Evolutionary conservation across 2,113 vertebrate species (phyloP).

Genomic region (Paramormyrops kingsleyae): DNA sequence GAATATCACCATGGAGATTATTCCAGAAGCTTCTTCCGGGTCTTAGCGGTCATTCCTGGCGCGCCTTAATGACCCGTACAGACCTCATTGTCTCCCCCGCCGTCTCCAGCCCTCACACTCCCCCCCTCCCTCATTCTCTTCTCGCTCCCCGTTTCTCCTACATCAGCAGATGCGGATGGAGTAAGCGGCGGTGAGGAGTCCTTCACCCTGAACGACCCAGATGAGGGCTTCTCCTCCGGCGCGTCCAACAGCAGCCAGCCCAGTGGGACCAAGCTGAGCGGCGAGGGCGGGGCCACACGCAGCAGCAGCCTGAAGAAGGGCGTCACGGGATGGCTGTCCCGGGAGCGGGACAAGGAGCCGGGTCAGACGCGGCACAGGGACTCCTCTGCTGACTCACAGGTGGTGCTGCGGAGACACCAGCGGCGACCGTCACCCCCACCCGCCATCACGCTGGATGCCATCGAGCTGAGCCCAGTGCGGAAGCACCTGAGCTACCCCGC

Average conservation of each 20-base stretch:
- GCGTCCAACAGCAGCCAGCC: conserved; percentile 95
- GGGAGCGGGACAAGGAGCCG: conserved; percentile 35
- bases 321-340: conserved; percentile 68
- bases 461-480: conserved; percentile 83
- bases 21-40: not conserved
- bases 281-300: conserved; percentile 40
- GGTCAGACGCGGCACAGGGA: conserved; percentile 45
- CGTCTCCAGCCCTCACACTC: conserved; percentile 18
- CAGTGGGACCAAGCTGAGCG: conserved; percentile 63
- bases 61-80: not conserved
- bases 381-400: conserved; percentile 41
- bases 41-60: not conserved
- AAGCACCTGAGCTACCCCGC: conserved; percentile 85
- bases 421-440: conserved; percentile 54
- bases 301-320: conserved; percentile 79
- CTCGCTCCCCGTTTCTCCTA: conserved; percentile 22
- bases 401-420: conserved; percentile 58
- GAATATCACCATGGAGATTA: not conserved
- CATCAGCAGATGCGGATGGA: conserved; percentile 73
- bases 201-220: conserved; percentile 84
- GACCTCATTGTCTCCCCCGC: not conserved
- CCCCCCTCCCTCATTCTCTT: conserved; percentile 17
- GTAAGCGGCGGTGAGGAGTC: conserved; percentile 83
- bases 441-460: conserved; percentile 61
- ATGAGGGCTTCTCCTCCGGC: conserved; percentile 96